phyloP scores from a whole-genome alignment of 2,888 invertebrate genomes.

The Lepidocyrtoides sp. region DNA sequence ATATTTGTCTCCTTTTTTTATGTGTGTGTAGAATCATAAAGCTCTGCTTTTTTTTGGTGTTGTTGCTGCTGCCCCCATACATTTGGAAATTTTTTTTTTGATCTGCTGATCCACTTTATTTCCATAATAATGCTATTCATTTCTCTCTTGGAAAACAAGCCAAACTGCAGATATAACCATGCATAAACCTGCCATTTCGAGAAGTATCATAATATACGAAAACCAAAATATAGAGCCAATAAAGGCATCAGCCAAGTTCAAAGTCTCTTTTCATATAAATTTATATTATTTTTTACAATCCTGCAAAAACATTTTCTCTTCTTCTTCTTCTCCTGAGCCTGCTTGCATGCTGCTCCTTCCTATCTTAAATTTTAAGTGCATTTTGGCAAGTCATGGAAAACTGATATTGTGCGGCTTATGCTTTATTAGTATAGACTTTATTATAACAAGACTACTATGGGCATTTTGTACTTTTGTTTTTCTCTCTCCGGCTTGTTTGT shows the following conservation, averaged over 20 bases:
- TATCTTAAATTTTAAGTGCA: not conserved
- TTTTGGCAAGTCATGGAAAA: slow-evolving; percentile 44
- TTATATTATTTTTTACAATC: not conserved
- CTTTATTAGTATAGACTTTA: not conserved
- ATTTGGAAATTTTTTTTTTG: too few relatives aligned
- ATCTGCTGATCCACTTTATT: slow-evolving; percentile 16
- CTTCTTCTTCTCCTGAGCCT: not conserved
- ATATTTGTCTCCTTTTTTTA: slow-evolving; percentile 1
- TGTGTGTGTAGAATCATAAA: not conserved
- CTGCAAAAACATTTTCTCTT: not conserved
- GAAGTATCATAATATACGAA: not conserved
- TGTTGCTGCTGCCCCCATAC: too few relatives aligned
- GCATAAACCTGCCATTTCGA: not conserved
- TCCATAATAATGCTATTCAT: not conserved
- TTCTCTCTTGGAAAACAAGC: not conserved
- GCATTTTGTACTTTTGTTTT: not conserved
- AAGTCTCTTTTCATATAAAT: slow-evolving; percentile 14
- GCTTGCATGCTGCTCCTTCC: not conserved
- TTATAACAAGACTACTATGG: not conserved
- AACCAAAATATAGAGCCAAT: slow-evolving; percentile 27
- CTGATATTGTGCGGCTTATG: slow-evolving; percentile 8
- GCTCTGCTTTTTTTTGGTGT: too few relatives aligned
- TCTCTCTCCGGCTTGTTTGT: not conserved
- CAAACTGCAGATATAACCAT: too few relatives aligned
- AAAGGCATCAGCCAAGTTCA: slow-evolving; percentile 37